Conservation (phyloP, 2,797 vertebrate species). For the Chelmon rostratus region DNA sequence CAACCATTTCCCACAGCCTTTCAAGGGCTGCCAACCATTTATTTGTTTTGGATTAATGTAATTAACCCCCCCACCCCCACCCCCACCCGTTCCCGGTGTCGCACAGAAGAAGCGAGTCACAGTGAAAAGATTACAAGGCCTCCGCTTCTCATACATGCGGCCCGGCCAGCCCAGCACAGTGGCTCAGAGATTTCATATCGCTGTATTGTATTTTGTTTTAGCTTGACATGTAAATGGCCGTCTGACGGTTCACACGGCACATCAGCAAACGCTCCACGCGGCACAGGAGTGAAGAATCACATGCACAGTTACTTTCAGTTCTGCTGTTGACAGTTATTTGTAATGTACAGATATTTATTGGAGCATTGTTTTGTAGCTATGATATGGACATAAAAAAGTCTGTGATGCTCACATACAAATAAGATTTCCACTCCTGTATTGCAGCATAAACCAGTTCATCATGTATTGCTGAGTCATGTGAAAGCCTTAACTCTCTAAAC, state of each 20-base stretch:
- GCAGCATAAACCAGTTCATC: slow-evolving; percentile 11
- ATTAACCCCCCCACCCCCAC: slow-evolving; percentile 75
- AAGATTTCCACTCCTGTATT: background rate
- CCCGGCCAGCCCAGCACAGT: slow-evolving; percentile 33
- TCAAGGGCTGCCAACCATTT: slow-evolving; percentile 80
- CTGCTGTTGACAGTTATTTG: background rate
- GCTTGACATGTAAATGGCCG: slow-evolving; percentile 59
- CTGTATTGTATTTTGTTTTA: slow-evolving; percentile 57
- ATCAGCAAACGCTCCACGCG: slow-evolving; percentile 29
- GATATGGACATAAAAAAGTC: background rate
- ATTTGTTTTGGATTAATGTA: slow-evolving; percentile 86
- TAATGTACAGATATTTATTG: background rate
- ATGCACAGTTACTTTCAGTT: background rate
- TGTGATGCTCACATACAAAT: background rate
- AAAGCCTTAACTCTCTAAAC: slow-evolving; percentile 36
- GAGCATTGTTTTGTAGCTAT: background rate
- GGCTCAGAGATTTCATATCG: slow-evolving; percentile 65
- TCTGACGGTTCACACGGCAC: slow-evolving; percentile 57
- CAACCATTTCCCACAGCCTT: slow-evolving; percentile 77
- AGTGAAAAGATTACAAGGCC: slow-evolving; percentile 73
- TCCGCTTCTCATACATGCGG: slow-evolving; percentile 52
- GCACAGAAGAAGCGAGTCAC: slow-evolving; percentile 64
- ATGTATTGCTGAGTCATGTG: slow-evolving; percentile 11
- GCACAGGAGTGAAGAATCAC: background rate
- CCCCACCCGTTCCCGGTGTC: slow-evolving; percentile 66